Base-by-base conservation (phyloP, 35 echinoderm and acorn worm genomes). In the Lytechinus pictus region DNA sequence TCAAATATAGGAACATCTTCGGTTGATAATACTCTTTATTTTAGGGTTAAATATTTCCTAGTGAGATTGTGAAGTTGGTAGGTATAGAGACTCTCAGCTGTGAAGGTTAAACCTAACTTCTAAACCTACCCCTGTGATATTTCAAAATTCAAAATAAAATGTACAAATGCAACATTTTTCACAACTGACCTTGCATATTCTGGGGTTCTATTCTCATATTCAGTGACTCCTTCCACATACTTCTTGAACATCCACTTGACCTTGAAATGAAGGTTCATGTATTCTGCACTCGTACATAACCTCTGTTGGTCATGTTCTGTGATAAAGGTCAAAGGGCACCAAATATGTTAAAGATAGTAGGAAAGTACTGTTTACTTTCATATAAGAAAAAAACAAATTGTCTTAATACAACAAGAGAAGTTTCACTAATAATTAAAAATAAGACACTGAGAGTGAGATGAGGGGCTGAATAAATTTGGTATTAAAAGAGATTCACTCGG, bases 211-310 rank as follows among this genome's bases (percentile, higher is more conserved):
- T 97, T 96, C 56, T 96, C 96, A 79, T 97, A 96, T n/a, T 94
- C 94, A 27, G 93, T 72, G 10, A 97, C 92, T 88, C 94, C 96
- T 89, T 96, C 94, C 29, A 99, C 97, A 86, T 99, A 99, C 94
- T 98, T 96, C 28, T 99, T 99, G 55, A 98, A 99, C 96, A 99
- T 96, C 98, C 98, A 99, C 71, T 99, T 99, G 27, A 99, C 96
- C 79, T 99, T 99, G 87, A 99, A 99, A 79, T 99, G 98, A 27
- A 99, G 97, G 57, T 99, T 99, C 98, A 99, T 99, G 95, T 99
- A 99, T 61, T 99, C 98, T 5, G 98, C 98, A 96, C 98, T 99
- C 5, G 98, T 99, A 53, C 98, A 99, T 54, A 96, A 58, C 92
- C 98, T 97, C 54, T 95, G 96, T 54, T 97, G 95, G 87, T 99